A percentile compares a stretch with the other conserved stretches of the same genome.
phyloP scores from a whole-genome alignment of 2,888 invertebrate species.

The Schrankia costaestrigalis region DNA sequence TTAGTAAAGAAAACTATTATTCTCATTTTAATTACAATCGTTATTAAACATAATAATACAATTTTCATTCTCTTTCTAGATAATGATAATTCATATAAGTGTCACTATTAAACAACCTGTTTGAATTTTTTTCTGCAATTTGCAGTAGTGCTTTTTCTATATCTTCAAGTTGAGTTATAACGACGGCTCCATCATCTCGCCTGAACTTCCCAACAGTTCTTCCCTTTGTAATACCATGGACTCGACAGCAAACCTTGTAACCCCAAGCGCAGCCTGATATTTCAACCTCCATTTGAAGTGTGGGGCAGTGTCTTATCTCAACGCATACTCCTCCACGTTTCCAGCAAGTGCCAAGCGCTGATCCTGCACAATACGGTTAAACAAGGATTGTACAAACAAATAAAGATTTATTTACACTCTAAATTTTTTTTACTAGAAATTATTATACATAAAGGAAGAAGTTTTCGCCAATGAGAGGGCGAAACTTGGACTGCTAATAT shows the following conservation, averaged over 20 bases:
- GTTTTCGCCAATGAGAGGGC: no score
- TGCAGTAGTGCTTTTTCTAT: constrained; percentile 21
- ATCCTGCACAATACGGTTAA: constrained; percentile 39
- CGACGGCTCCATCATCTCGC: constrained; percentile 12
- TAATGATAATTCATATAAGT: background rate
- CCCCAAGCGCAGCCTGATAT: constrained; percentile 45
- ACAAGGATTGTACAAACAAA: no score
- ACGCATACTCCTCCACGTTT: constrained; percentile 53
- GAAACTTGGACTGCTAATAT: no score
- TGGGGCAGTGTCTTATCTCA: constrained; percentile 36
- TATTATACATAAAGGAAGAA: no score
- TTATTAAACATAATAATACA: no score
- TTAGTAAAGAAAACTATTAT: no score
- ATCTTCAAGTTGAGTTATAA: constrained; percentile 18
- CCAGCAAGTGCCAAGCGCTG: constrained; percentile 49
- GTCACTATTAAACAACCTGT: no score
- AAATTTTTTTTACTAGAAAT: no score
- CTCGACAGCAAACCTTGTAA: constrained; percentile 49
- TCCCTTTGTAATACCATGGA: no score
- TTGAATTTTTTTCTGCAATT: constrained; percentile 29
- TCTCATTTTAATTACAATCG: no score
- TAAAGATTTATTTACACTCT: no score
- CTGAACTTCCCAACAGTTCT: constrained; percentile 29
- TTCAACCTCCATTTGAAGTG: constrained; percentile 34
- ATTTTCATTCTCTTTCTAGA: no score